Evolutionary conservation across 2,888 invertebrate species (phyloP).

Genomic region (Cordylochernes scorpioides): DNA sequence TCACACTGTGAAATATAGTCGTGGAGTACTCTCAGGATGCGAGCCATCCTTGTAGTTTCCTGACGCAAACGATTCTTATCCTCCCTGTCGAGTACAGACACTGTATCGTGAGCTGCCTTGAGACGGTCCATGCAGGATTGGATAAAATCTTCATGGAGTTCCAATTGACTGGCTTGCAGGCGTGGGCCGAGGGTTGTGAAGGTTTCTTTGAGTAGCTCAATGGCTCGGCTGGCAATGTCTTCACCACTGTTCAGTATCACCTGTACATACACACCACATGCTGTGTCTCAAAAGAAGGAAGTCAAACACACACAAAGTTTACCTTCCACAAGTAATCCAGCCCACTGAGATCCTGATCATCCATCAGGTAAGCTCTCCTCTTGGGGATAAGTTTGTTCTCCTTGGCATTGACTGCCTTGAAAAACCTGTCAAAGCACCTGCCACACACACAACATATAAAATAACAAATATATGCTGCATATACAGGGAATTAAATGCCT

Average conservation of each 20-base stretch:
- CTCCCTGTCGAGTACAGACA: conserved; percentile 34
- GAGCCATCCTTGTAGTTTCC: conserved; percentile 61
- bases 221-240: conserved; percentile 72
- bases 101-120: conserved; percentile 56
- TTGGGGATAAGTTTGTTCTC: conserved; percentile 70
- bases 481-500: no score
- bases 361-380: conserved; percentile 41
- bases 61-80: conserved; percentile 30
- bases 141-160: conserved; percentile 73
- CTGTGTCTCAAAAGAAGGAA: no score
- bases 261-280: conserved; percentile 21
- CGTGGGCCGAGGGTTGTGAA: conserved; percentile 73
- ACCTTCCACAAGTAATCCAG: conserved; percentile 86
- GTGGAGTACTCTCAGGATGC: conserved; percentile 71
- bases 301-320: conserved; percentile 19
- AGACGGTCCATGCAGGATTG: conserved; percentile 70
- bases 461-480: no score
- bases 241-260: conserved; percentile 67
- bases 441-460: background rate
- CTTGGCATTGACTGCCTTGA: conserved; percentile 79
- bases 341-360: conserved; percentile 79
- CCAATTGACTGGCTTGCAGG: conserved; percentile 40
- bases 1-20: conserved; percentile 90
- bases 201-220: conserved; percentile 67
- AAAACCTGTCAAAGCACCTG: conserved; percentile 47